Percentiles rank a stretch among this genome's conserved stretches.
Evolutionary conservation across 2,888 invertebrate genomes (phyloP).

Genomic region (Allygus modestus): DNA sequence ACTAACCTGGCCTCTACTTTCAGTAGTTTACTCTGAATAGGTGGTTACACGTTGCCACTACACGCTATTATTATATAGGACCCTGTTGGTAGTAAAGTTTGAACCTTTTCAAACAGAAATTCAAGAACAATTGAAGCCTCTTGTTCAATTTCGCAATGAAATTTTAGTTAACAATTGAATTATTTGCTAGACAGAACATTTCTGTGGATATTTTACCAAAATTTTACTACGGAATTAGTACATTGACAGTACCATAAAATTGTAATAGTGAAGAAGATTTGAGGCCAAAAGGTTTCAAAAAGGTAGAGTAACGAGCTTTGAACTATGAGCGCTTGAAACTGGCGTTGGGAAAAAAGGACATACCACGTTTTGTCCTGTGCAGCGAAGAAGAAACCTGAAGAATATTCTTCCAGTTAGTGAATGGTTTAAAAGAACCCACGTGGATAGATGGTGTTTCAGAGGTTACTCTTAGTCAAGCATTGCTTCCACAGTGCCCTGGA

Average conservation of each 20-base stretch:
- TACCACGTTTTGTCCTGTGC: conserved; percentile 72
- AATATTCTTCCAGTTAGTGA: conserved; percentile 27
- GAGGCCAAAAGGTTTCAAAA: conserved; percentile 68
- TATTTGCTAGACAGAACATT: conserved; percentile 15
- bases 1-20: too few species aligned
- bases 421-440: conserved; percentile 30
- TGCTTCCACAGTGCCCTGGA: conserved; percentile 56
- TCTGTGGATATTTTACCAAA: conserved; percentile 40
- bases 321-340: conserved; percentile 71
- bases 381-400: conserved; percentile 69
- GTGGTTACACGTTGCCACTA: too few species aligned
- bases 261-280: conserved; percentile 71
- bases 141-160: conserved; percentile 57
- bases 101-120: conserved; percentile 26
- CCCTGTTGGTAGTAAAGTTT: conserved; percentile 60
- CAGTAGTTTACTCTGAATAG: too few species aligned
- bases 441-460: background rate
- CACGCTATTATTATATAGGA: too few species aligned
- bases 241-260: conserved; percentile 1
- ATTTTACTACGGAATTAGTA: conserved; percentile 40
- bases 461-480: background rate
- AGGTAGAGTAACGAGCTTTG: conserved; percentile 68
- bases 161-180: conserved; percentile 53
- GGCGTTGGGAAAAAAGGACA: conserved; percentile 69
- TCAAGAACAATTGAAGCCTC: conserved; percentile 9